Conservation (phyloP, 2,888 invertebrate genomes). For the Leptodirus hochenwartii region DNA sequence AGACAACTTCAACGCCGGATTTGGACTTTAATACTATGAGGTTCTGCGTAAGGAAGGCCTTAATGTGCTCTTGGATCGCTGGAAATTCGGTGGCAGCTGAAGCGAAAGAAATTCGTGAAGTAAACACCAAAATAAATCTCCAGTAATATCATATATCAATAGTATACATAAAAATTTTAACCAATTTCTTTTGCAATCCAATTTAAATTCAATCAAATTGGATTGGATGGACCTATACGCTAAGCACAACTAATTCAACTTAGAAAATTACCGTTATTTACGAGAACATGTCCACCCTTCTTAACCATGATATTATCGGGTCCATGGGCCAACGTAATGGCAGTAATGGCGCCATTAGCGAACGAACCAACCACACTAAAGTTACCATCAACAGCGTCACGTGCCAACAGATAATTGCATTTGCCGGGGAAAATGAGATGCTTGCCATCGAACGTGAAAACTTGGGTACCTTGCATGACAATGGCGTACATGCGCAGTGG, state of each 20-base stretch:
- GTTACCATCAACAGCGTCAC: conserved; percentile 71
- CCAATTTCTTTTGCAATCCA: neutral
- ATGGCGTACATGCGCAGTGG: conserved; percentile 49
- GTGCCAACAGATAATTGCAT: conserved; percentile 69
- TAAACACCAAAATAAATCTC: neutral
- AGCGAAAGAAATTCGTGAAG: conserved; percentile 8
- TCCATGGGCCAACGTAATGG: conserved; percentile 51
- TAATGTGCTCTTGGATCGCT: conserved; percentile 35
- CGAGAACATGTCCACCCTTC: conserved; percentile 36
- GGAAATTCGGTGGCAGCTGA: conserved; percentile 54
- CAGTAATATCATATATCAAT: neutral
- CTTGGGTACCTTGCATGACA: conserved; percentile 62
- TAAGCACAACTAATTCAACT: too few species aligned
- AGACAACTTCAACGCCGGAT: conserved; percentile 44
- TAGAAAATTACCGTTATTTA: conserved; percentile 48
- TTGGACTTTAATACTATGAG: conserved; percentile 38
- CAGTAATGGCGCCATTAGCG: conserved; percentile 45
- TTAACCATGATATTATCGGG: conserved; percentile 37
- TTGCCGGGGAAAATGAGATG: conserved; percentile 62
- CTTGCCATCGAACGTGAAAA: conserved; percentile 76
- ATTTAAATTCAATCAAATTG: neutral
- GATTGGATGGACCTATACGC: too few species aligned
- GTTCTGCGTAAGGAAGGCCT: conserved; percentile 39
- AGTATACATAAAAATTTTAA: neutral
- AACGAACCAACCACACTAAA: conserved; percentile 65